Base-by-base conservation (phyloP, 2,113 vertebrate genomes). In the Aspidoscelis tigris region DNA sequence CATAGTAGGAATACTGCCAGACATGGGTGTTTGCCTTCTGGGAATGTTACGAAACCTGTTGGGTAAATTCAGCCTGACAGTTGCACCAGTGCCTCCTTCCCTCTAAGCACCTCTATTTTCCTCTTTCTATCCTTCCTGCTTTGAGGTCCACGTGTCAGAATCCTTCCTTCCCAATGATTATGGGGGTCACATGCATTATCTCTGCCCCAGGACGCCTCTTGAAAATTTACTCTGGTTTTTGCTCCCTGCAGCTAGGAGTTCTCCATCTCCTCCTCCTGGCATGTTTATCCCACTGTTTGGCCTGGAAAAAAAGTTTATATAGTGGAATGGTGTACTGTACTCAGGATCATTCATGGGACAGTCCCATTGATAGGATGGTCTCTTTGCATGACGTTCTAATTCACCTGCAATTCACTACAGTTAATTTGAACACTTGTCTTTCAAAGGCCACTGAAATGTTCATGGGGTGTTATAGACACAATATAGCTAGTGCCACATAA, bases 21-120 rank as follows among this genome's bases (percentile, higher is more conserved):
- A 55, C 74, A 18, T 80, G 70, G 69, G 82, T 44, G 68, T 78
- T 66, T 43, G 9, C 50, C 66, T 58, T 10, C 50, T 61, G 33
- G 43, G 70, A 80, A 74, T 74, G 83, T 85, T 85, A 73, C 55
- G 43, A 85, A 85, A 85, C 77, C 50, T 65, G 76, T 73, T 85
- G 83, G 33, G 76, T 74, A 80, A 73, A 85, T 66, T 21, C 9
- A 18, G 6, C n/a, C 66, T 74, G 58, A 44, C 21, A 61, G 12
- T 22, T 74, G 26, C 26, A 41, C 21, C 43, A 39, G 39, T 74
- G 21, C 43, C 44, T 85, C n/a, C 69, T 73, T 73, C 55, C 76
- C 65, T 85, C 71, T 44, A 39, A 73, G 5, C 11, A 20, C 50
- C 26, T n/a, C 66, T 6, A 66, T 74, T 85, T 53, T n/a, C 58